These are phyloP conservation scores for Rhea pennata DNA, from an alignment of 2,113 vertebrate species.

Conservation along the genomic window DNA sequence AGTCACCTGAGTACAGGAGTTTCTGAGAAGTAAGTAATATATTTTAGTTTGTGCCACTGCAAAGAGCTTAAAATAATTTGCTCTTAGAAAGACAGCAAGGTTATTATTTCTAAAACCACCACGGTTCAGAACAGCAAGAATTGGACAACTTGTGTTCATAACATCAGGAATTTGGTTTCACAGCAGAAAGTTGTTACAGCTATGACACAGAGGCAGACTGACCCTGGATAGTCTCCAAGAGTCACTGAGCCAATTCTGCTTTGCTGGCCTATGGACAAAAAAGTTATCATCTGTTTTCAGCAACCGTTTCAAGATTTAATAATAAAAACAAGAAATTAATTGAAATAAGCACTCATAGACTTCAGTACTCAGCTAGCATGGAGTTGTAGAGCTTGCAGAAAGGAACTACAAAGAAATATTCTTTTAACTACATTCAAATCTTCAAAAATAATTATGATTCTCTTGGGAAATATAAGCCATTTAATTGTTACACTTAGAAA, in stretches of 20 bases:
- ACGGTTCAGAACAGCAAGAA: background rate
- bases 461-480: background rate
- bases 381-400: background rate
- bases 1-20: background rate
- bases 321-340: background rate
- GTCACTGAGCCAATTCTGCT: background rate
- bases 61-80: background rate
- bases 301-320: background rate
- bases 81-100: background rate
- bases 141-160: background rate
- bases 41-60: background rate
- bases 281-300: background rate
- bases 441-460: slow-evolving; percentile 1
- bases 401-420: background rate
- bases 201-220: background rate
- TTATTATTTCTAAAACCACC: background rate
- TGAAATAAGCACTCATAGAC: background rate
- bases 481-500: background rate
- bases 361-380: background rate
- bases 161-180: background rate
- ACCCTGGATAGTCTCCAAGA: background rate
- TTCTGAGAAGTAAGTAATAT: background rate
- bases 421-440: background rate
- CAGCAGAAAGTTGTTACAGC: background rate
- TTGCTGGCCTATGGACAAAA: background rate